Evolutionary conservation across 1,140 invertebrate species (phyloP).

Genomic region (Homarus americanus): DNA sequence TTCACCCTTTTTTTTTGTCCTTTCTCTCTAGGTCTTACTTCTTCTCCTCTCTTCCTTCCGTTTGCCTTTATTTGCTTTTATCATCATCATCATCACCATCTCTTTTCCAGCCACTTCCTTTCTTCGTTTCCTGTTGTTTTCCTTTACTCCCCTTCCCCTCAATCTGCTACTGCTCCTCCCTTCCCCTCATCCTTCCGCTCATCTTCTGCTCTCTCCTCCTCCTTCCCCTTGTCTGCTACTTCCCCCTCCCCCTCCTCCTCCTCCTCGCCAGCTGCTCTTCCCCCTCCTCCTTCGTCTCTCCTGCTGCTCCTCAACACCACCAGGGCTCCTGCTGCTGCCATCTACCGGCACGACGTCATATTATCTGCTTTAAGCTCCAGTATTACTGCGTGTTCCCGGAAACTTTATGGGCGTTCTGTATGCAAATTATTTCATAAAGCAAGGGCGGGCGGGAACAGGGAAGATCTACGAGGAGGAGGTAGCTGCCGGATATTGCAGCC

Average conservation of each 20-base stretch:
- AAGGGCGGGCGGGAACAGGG: conserved; percentile 60
- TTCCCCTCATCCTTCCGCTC: background rate
- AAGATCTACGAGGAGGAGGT: conserved; percentile 59
- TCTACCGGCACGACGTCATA: conserved; percentile 65
- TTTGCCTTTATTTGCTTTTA: background rate
- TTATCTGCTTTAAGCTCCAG: conserved; percentile 70
- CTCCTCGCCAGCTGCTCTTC: background rate
- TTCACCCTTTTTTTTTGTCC: background rate
- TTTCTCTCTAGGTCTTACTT: no score
- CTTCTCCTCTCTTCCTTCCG: background rate
- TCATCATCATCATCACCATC: no score
- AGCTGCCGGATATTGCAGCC: conserved; percentile 45
- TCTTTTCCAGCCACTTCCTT: background rate
- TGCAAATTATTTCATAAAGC: conserved; percentile 72
- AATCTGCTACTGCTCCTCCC: background rate
- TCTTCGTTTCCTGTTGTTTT: no score
- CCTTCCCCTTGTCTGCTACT: background rate
- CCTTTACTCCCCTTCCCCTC: background rate
- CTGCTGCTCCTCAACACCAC: background rate
- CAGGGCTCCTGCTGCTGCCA: conserved; percentile 39
- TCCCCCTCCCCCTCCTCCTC: background rate
- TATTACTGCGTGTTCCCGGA: conserved; percentile 71
- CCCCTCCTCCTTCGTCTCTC: conserved; percentile 5
- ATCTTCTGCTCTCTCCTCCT: background rate
- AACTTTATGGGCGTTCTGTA: conserved; percentile 69